Percentiles rank a stretch among this genome's conserved stretches.
These are phyloP conservation scores for Netelia inedita DNA, from an alignment of 2,888 invertebrate species.

Conservation along the genomic window DNA sequence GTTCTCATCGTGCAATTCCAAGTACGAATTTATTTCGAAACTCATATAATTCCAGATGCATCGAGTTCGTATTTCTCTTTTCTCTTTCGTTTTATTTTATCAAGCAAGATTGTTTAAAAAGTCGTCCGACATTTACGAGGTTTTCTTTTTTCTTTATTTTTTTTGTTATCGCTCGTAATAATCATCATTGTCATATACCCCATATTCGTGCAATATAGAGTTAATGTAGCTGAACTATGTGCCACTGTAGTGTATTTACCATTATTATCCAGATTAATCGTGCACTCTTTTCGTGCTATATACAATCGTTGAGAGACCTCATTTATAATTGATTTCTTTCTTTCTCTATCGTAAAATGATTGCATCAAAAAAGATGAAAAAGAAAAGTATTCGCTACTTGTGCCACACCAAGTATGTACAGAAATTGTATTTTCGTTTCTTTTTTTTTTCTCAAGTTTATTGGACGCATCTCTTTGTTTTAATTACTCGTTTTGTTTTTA, in stretches of 20 bases:
- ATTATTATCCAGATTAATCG: conserved; percentile 63
- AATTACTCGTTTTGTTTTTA: conserved; percentile 72
- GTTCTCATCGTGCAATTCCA: conserved; percentile 27
- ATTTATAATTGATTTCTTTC: conserved; percentile 50
- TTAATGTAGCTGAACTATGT: conserved; percentile 63
- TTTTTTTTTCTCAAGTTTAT: conserved; percentile 74
- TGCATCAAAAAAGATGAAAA: conserved; percentile 67
- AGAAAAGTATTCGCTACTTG: conserved; percentile 72
- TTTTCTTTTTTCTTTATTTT: conserved; percentile 6
- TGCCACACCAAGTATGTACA: conserved; percentile 79
- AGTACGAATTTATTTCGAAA: conserved; percentile 48
- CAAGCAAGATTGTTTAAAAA: conserved; percentile 62
- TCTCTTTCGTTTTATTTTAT: conserved; percentile 16
- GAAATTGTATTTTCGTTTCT: conserved; percentile 75
- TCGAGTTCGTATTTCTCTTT: conserved; percentile 48
- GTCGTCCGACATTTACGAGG: conserved; percentile 52
- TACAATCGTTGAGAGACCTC: conserved; percentile 63
- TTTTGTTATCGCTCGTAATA: conserved; percentile 16
- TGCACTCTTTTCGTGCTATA: conserved; percentile 60
- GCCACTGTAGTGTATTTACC: conserved; percentile 59
- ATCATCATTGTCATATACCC: conserved; percentile 29
- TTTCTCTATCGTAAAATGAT: conserved; percentile 54
- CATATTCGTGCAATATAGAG: conserved; percentile 53
- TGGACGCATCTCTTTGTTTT: conserved; percentile 74
- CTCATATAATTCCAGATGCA: conserved; percentile 51